Base-by-base conservation (phyloP, 2,888 invertebrate species). In the Vesta saturnalis region DNA sequence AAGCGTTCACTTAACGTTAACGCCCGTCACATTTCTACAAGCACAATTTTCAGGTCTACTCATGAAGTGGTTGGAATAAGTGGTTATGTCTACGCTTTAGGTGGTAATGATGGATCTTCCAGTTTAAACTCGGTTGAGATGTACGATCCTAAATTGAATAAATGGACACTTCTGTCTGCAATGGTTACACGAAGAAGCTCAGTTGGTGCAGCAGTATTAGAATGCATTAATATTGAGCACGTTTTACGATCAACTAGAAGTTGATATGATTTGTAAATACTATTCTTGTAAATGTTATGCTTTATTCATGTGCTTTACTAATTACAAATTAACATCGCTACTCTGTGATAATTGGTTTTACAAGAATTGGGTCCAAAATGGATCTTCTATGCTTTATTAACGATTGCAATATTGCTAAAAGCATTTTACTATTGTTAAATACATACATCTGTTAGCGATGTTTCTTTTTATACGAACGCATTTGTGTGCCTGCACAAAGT, bases 21-120 rank as follows among this genome's bases (percentile, higher is more conserved):
- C 14, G 14, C 43, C 4, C 30, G 10, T 30, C 30, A 30, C 6
- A 10, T 30, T 10, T 4, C 30, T 30, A 10, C 4, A 6, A 30
- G 30, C 10, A 4, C 10, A n/a, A 8, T 64, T 77, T 81, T 1
- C 76, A 89, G 91, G 77, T 90, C 91, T 21, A 91, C 91, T 0
- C 91, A 91, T 75, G 91, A 91, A 82, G 87, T 91, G 10, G 90
- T 90, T 0, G 87, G 88, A 64, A 87, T 90, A 65, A 89, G 89
- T 66, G 89, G 88, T 5, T 85, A 83, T 60, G 84, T 91, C 21
- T 90, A 89, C 75, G 89, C 91, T 0, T 78, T 91, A 39, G 91
- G 91, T 21, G 91, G 91, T 21, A 91, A 91, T 75, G 91, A 91
- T 77, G 91, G 91, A 18, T 90, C 89, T 65, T 89, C 90, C 1